Percentiles rank a stretch among this genome's conserved stretches.
phyloP scores from a whole-genome alignment of 1,140 invertebrate species.

The Drosophila insularis region DNA sequence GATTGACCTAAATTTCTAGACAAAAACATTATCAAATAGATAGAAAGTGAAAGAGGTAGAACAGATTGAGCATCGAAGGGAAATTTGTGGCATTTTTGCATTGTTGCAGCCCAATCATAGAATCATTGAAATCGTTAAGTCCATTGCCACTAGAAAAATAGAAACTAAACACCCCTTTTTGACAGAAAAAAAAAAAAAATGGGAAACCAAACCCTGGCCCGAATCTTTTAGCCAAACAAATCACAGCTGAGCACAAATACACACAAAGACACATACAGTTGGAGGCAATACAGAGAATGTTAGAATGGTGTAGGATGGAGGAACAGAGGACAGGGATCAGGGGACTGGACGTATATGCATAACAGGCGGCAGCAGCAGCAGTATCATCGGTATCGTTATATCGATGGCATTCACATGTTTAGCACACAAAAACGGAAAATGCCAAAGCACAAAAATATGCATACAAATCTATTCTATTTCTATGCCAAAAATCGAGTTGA shows the following conservation, averaged over 20 bases:
- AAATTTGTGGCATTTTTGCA: slow-evolving; percentile 2
- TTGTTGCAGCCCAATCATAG: slow-evolving; percentile 8
- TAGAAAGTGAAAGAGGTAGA: not conserved
- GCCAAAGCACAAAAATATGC: slow-evolving; percentile 75
- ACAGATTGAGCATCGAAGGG: not conserved
- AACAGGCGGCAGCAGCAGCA: slow-evolving; percentile 27
- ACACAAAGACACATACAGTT: not conserved
- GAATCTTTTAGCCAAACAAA: slow-evolving; percentile 61
- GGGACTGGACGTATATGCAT: slow-evolving; percentile 33
- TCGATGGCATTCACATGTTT: slow-evolving; percentile 77
- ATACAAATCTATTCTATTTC: slow-evolving; percentile 73
- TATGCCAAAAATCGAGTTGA: slow-evolving; percentile 62
- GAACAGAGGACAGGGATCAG: not conserved
- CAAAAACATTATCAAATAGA: not conserved
- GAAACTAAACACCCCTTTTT: slow-evolving; percentile 45
- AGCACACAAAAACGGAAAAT: slow-evolving; percentile 75
- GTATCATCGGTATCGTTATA: slow-evolving; percentile 68
- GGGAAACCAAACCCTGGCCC: not conserved
- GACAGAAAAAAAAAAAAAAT: not conserved
- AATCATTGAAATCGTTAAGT: slow-evolving; percentile 44
- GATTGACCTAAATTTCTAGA: not conserved
- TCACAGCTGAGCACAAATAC: slow-evolving; percentile 59
- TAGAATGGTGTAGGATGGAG: not conserved
- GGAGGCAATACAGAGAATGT: not conserved
- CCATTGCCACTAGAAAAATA: slow-evolving; percentile 15